Evolutionary conservation across 2,113 vertebrate species (phyloP), one percentile per base, ranked within the genome.

Genomic region (Synodontis membranacea): DNA sequence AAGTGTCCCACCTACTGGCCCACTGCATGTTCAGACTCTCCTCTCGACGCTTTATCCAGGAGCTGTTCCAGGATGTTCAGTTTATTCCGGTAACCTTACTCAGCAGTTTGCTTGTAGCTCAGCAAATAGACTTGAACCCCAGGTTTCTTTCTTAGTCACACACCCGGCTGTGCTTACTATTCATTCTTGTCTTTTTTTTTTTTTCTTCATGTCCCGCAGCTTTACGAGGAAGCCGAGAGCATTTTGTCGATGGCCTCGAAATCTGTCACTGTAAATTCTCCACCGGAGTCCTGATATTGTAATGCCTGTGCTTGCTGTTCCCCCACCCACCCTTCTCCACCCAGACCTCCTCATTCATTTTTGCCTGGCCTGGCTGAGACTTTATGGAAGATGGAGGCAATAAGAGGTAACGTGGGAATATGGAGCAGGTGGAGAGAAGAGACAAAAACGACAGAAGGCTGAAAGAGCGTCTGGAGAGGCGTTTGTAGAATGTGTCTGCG

Each of bases 11-110:
- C 92, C 93, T 99, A 90, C 91, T 99, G 90, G 95, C 98, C 72
- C 97, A 99, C 91, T 99, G 97, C 91, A 97, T 97, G 62, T 99
- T 99, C 92, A 96, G 97, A 85, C 96, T 99, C 88, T 96, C 96
- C 0, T 99, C 97, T 21, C 95, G 98, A 84, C 97, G 98, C 84
- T 99, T 99, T 93, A 98, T 99, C 93, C 98, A 99, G 92, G 98
- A 99, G 85, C 96, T 99, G 4, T 99, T 99, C 94, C 98, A 99
- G 84, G 98, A 99, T 88, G 98, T 99, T 88, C 98, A 98, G 89
- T 99, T 99, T 94, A 94, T 96, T 94, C 97, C 97, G 88, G 98
- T 99, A 93, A 60, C 6, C 15, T 84, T 75, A 21, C 1, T 58
- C 34, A 80, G 14, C 0, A n/a, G 42, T 54, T 81, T 80, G 4